These are phyloP conservation scores for Ypsolopha sequella DNA, from an alignment of 2,888 invertebrate species.

Conservation along the genomic window DNA sequence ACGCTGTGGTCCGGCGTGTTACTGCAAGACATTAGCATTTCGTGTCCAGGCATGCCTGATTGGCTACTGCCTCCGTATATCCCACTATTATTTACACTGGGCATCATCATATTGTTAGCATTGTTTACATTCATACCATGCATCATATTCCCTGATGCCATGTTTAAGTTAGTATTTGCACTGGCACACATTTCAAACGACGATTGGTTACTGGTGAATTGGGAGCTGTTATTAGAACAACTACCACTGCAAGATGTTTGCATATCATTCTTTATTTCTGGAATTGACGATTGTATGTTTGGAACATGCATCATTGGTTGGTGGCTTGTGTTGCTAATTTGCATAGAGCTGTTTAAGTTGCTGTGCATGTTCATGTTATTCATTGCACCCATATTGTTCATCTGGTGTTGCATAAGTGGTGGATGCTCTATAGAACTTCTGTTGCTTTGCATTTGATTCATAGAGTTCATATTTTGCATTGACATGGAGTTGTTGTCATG, in stretches of 20 bases:
- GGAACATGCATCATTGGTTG: conserved; percentile 43
- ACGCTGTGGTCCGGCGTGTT: conserved; percentile 48
- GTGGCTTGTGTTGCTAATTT: neutral
- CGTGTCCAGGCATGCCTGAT: conserved; percentile 45
- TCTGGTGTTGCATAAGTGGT: conserved; percentile 57
- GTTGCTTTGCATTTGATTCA: conserved; percentile 57
- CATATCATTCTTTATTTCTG: conserved; percentile 62
- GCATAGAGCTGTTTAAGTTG: conserved; percentile 30
- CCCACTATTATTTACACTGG: conserved; percentile 37
- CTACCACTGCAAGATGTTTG: conserved; percentile 52
- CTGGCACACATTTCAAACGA: conserved; percentile 46
- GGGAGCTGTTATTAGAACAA: conserved; percentile 46
- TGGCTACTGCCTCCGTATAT: conserved; percentile 43
- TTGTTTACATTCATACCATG: conserved; percentile 52
- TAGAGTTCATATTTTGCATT: conserved; percentile 50
- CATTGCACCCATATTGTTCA: conserved; percentile 43
- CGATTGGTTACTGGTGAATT: conserved; percentile 45
- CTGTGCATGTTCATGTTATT: conserved; percentile 56
- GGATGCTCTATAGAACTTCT: conserved; percentile 53
- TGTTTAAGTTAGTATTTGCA: conserved; percentile 42
- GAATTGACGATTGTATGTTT: conserved; percentile 28
- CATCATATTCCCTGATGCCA: conserved; percentile 46
- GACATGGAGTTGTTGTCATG: conserved; percentile 50
- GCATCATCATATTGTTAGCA: conserved; percentile 54
- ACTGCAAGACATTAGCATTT: conserved; percentile 57